Base-by-base conservation (phyloP, 2,888 invertebrate genomes). In the Aproaerema taeniolella region DNA sequence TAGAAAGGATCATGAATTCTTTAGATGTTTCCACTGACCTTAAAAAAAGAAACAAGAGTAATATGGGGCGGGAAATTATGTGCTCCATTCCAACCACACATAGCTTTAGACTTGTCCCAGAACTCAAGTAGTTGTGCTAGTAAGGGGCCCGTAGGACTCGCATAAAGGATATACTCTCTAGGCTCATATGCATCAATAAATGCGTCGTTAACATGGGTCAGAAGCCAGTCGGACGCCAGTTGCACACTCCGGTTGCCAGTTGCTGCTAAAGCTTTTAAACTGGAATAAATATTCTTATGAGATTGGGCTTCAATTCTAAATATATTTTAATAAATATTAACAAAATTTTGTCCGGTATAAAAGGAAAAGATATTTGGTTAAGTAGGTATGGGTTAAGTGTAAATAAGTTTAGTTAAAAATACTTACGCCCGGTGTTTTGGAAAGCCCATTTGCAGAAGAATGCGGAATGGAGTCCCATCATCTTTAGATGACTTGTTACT, bases 51-150 rank as follows among this genome's bases (percentile, higher is more conserved):
- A 39, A 95, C 94, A 39, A 97, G 85, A 5, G 96, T 97, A 49
- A 97, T 93, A 63, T 97, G 97, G 1, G 96, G 96, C 43, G 94
- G 92, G 71, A 92, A 95, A 69, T 95, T 95, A 60, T 96, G 96
- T 1, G 95, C 95, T 13, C 95, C 94, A 79, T 96, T 97, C 94
- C 96, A 95, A 4, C 94, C 94, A 61, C 91, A 91, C 8, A 90
- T 74, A 20, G 89, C 80, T 54, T 91, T 90, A 0, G 95, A 94
- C 61, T 92, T 93, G 1, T 90, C 86, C 94, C 94, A 95, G 72
- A 95, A 96, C 36, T 89, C 88, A 34, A 91, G 89, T 12, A 95
- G 74, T 59, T 93, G 92, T 39, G 91, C 90, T 0, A 93, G 78
- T 49, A 96, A 88, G 0, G 88, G 80, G 1, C 95, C 95, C 0